Percentiles rank a stretch among this genome's conserved stretches.
Conservation (phyloP, 1,140 invertebrate species). For the Cherax destructor region DNA sequence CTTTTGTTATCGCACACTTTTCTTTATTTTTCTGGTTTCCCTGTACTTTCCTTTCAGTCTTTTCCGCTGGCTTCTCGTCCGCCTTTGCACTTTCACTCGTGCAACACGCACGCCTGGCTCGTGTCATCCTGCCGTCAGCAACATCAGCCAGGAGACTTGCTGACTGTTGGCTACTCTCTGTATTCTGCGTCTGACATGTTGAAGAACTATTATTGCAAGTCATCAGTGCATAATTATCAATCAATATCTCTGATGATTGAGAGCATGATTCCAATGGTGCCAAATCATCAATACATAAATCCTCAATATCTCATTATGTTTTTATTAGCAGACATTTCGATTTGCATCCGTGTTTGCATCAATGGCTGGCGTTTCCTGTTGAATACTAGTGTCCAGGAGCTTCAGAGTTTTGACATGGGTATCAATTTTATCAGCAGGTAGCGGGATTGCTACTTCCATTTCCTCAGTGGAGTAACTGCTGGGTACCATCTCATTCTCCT, state of each 20-base stretch:
- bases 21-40: constrained; percentile 25
- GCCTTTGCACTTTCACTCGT: not conserved
- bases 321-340: not conserved
- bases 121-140: not conserved
- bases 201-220: not conserved
- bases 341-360: not conserved
- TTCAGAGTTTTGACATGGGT: not conserved
- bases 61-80: not conserved
- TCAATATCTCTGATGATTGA: not conserved
- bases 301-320: not conserved
- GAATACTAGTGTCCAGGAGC: not conserved
- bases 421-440: not conserved
- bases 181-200: not conserved
- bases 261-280: not conserved
- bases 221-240: not conserved
- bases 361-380: not conserved
- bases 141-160: constrained; percentile 17
- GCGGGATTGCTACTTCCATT: constrained; percentile 7
- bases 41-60: not conserved
- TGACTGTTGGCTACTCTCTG: constrained; percentile 11
- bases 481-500: constrained; percentile 2
- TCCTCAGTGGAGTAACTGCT: constrained; percentile 33
- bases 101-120: not conserved
- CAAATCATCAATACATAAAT: not conserved
- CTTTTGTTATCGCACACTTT: not conserved